These are phyloP conservation scores for Drosophila mulleri DNA, from an alignment of 2,888 invertebrate species.

Conservation along the genomic window DNA sequence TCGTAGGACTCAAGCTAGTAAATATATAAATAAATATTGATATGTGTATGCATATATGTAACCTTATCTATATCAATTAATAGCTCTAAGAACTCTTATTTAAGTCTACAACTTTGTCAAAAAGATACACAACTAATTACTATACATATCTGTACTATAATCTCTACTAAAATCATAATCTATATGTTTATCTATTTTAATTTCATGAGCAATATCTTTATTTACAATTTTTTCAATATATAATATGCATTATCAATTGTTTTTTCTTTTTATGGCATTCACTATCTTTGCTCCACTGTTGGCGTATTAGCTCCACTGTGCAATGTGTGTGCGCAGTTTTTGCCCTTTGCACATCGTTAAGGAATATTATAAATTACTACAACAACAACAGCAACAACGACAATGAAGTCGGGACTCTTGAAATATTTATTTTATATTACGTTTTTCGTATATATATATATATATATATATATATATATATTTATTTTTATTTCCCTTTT, in stretches of 20 bases:
- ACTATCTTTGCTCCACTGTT: slow-evolving; percentile 1
- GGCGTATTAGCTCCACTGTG: slow-evolving; percentile 40
- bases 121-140: neutral
- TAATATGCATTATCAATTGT: too few species aligned
- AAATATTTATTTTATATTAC: slow-evolving; percentile 81
- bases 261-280: neutral
- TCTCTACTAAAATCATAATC: neutral
- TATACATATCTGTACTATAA: neutral
- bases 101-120: neutral
- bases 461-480: slow-evolving; percentile 20
- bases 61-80: too few species aligned
- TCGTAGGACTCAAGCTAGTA: too few species aligned
- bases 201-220: neutral
- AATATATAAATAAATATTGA: too few species aligned
- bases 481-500: slow-evolving; percentile 37
- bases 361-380: slow-evolving; percentile 84
- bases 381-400: slow-evolving; percentile 68
- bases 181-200: neutral
- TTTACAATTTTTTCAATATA: too few species aligned
- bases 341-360: slow-evolving; percentile 82
- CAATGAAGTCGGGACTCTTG: slow-evolving; percentile 58
- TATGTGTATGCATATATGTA: too few species aligned
- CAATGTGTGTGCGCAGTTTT: slow-evolving; percentile 61
- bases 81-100: too few species aligned
- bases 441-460: slow-evolving; percentile 41